Evolutionary conservation across 2,888 invertebrate species (phyloP).

Genomic region (Neoaliturus tenellus): DNA sequence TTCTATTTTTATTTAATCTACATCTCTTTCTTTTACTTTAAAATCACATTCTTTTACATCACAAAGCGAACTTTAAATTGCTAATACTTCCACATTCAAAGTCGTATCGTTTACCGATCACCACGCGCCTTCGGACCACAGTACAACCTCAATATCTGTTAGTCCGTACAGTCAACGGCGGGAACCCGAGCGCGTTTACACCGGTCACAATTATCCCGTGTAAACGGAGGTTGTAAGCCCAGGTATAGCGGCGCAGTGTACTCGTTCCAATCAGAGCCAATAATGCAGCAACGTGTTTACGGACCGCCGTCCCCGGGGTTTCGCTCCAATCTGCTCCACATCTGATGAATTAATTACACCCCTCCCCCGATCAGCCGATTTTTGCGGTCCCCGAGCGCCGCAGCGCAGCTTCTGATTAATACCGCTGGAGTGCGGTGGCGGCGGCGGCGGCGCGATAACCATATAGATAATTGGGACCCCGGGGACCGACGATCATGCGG

Average conservation of each 20-base stretch:
- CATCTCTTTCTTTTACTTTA: too few relatives aligned
- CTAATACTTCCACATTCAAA: too few relatives aligned
- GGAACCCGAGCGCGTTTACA: conserved; percentile 22
- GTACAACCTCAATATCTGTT: too few relatives aligned
- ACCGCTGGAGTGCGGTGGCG: not conserved
- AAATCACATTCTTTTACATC: too few relatives aligned
- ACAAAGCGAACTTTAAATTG: too few relatives aligned
- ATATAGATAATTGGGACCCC: conserved; percentile 20
- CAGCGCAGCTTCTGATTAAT: conserved; percentile 2
- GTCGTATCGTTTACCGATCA: too few relatives aligned
- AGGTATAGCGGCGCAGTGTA: not conserved
- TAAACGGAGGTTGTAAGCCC: conserved; percentile 5
- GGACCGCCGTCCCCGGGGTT: not conserved
- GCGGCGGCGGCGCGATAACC: not conserved
- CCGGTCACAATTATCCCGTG: conserved; percentile 25
- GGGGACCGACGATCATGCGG: conserved; percentile 1
- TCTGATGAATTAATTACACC: conserved; percentile 47
- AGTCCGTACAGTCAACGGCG: too few relatives aligned
- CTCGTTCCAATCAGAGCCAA: conserved; percentile 27
- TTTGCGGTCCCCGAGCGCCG: conserved; percentile 31
- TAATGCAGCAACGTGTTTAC: conserved; percentile 31
- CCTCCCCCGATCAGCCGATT: conserved; percentile 41
- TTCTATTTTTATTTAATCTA: too few relatives aligned
- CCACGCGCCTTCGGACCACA: too few relatives aligned
- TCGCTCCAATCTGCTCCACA: conserved; percentile 32